These are phyloP conservation scores for Halesus radiatus DNA, from an alignment of 1,140 invertebrate genomes.

Conservation along the genomic window DNA sequence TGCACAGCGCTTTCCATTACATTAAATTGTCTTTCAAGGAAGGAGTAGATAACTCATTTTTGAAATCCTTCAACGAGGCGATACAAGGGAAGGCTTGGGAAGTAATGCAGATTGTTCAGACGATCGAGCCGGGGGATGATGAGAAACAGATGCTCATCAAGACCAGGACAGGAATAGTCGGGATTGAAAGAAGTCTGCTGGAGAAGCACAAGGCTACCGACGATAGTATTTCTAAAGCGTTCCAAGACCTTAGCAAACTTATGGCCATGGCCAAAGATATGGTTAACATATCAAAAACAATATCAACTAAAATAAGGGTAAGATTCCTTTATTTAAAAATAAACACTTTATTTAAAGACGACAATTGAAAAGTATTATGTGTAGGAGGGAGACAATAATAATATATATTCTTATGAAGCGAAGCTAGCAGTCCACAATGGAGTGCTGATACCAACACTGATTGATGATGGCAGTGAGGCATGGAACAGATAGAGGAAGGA, in stretches of 20 bases:
- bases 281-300: constrained; percentile 92
- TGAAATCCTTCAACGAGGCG: constrained; percentile 74
- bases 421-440: too few relatives aligned
- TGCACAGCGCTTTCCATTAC: constrained; percentile 79
- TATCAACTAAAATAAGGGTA: constrained; percentile 93
- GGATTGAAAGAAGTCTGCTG: constrained; percentile 93
- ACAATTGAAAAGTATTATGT: too few relatives aligned
- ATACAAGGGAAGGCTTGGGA: constrained; percentile 78
- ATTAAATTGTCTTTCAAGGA: constrained; percentile 92
- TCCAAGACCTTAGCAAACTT: constrained; percentile 94
- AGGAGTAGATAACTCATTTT: constrained; percentile 82
- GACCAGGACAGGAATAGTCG: constrained; percentile 90
- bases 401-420: too few relatives aligned
- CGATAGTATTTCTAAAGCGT: constrained; percentile 91
- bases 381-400: too few relatives aligned
- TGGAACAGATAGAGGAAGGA: too few relatives aligned
- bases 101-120: constrained; percentile 49
- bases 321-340: too few relatives aligned
- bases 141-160: constrained; percentile 71
- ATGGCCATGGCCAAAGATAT: constrained; percentile 98
- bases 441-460: too few relatives aligned
- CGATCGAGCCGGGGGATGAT: constrained; percentile 52
- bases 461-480: too few relatives aligned
- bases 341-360: too few relatives aligned
- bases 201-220: constrained; percentile 92